Percentiles rank a stretch among this genome's conserved stretches.
phyloP scores from a whole-genome alignment of 2,888 invertebrate genomes.

The Drosophila suboccidentalis region DNA sequence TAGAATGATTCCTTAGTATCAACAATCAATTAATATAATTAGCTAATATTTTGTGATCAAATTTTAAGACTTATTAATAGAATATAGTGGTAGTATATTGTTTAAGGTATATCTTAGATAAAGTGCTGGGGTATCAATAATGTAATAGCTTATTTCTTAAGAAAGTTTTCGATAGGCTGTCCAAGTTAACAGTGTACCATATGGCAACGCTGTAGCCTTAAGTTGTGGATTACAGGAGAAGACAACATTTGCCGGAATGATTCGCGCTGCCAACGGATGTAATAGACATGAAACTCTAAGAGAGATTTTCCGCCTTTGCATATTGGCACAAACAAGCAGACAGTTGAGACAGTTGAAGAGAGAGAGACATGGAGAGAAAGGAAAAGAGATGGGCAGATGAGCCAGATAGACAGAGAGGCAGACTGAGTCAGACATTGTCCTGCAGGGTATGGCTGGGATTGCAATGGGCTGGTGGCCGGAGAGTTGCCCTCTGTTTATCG shows the following conservation, averaged over 20 bases:
- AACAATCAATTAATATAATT: not conserved
- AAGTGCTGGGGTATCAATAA: not conserved
- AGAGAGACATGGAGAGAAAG: not conserved
- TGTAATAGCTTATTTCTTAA: not conserved
- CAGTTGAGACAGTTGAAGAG: not conserved
- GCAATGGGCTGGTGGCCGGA: no score
- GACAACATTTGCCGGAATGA: not conserved
- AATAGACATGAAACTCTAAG: conserved; percentile 20
- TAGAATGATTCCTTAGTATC: not conserved
- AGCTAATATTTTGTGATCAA: not conserved
- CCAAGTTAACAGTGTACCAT: not conserved
- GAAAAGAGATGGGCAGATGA: not conserved
- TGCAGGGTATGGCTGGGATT: not conserved
- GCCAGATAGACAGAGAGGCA: not conserved
- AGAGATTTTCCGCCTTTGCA: conserved; percentile 47
- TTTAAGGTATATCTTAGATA: not conserved
- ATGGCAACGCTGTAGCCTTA: not conserved
- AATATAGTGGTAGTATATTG: not conserved
- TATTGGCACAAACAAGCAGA: conserved; percentile 9
- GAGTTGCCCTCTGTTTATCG: conserved; percentile 40
- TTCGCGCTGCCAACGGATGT: conserved; percentile 17
- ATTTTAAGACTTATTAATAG: not conserved
- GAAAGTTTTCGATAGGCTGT: not conserved
- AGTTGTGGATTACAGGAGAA: not conserved
- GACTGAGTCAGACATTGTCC: conserved; percentile 12